phyloP scores from a whole-genome alignment of 2,888 invertebrate species.

The Homarus gammarus region DNA sequence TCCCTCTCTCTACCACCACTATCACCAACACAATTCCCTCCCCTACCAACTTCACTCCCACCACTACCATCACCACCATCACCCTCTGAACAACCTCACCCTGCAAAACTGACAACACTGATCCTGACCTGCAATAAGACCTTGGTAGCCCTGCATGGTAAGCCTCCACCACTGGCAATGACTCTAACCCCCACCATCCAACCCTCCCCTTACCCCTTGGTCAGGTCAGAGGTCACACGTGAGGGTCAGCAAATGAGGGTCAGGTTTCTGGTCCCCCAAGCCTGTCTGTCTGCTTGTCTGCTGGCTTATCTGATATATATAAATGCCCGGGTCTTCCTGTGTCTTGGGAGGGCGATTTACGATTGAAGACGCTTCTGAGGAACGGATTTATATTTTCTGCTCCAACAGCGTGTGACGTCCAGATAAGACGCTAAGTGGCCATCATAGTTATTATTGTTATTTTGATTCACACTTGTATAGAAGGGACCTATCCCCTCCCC shows the following conservation, averaged over 20 bases:
- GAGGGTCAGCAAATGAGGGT: slow-evolving; percentile 51
- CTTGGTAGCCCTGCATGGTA: neutral
- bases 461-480: no score
- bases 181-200: neutral
- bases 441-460: no score
- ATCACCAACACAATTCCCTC: no score
- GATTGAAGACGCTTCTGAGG: neutral
- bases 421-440: neutral
- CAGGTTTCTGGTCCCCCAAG: slow-evolving; percentile 29
- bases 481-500: no score
- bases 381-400: slow-evolving; percentile 32
- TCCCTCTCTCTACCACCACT: no score
- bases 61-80: neutral
- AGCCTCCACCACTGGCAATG: neutral
- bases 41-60: neutral
- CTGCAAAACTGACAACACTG: neutral
- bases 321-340: slow-evolving; percentile 24
- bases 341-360: slow-evolving; percentile 25
- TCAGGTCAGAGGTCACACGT: slow-evolving; percentile 35
- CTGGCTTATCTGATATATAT: slow-evolving; percentile 45
- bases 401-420: neutral
- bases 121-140: neutral
- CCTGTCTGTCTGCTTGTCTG: slow-evolving; percentile 43
- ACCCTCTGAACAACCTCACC: neutral
- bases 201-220: neutral